phyloP scores from a whole-genome alignment of 2,113 vertebrate genomes.

The Madoqua kirkii region DNA sequence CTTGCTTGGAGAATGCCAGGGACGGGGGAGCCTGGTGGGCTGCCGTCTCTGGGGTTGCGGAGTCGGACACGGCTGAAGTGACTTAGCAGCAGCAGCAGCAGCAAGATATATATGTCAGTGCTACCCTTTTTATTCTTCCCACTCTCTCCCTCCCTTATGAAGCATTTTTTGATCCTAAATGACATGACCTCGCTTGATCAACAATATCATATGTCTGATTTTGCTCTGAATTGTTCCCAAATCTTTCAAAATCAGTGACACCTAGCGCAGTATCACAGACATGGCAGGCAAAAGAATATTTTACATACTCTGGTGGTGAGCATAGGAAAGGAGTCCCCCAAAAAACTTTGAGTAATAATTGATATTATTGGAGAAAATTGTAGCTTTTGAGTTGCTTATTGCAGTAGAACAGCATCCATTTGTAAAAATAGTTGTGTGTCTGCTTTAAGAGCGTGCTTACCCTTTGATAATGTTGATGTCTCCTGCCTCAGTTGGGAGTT shows the following conservation, averaged over 20 bases:
- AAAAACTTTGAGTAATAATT: neutral
- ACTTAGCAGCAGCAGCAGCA: too few species aligned
- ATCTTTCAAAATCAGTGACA: neutral
- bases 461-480: neutral
- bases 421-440: neutral
- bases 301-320: neutral
- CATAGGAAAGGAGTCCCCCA: neutral
- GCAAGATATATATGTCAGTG: neutral
- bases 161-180: neutral
- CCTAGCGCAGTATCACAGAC: neutral
- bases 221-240: neutral
- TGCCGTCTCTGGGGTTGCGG: accelerated
- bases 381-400: neutral
- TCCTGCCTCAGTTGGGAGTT: neutral
- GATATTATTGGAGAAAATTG: neutral
- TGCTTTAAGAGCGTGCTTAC: neutral
- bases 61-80: too few species aligned
- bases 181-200: neutral
- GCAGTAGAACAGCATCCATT: neutral
- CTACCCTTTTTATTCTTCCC: neutral
- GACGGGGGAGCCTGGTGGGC: too few species aligned
- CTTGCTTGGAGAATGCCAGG: too few species aligned
- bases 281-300: neutral
- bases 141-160: neutral
- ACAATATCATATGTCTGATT: neutral